These are phyloP conservation scores for Poeciliopsis turneri DNA, from an alignment of 2,797 vertebrate genomes.

Conservation along the genomic window DNA sequence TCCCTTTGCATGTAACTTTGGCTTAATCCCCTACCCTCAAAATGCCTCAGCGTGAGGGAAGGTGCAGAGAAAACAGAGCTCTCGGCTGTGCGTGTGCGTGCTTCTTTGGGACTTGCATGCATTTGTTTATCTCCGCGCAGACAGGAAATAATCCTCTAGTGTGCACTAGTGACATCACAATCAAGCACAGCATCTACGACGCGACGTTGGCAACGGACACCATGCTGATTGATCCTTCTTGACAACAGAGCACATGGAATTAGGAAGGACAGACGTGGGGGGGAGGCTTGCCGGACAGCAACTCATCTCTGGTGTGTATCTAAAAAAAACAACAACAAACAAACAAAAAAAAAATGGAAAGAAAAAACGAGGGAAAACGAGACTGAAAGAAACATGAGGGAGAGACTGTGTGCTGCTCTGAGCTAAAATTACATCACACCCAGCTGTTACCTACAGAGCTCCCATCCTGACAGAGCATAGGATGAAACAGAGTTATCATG, in stretches of 20 bases:
- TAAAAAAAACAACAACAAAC: background rate
- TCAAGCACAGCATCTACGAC: constrained; percentile 39
- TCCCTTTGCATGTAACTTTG: constrained; percentile 29
- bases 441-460: constrained; percentile 37
- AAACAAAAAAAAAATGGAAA: constrained; percentile 7
- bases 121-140: constrained; percentile 46
- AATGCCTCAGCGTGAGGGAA: constrained; percentile 31
- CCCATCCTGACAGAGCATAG: background rate
- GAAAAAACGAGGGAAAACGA: constrained; percentile 9
- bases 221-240: constrained; percentile 44
- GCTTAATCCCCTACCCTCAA: constrained; percentile 52
- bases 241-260: constrained; percentile 47
- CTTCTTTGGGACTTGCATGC: constrained; percentile 22
- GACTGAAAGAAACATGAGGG: constrained; percentile 4
- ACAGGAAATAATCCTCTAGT: constrained; percentile 50
- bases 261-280: constrained; percentile 36
- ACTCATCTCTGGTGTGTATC: constrained; percentile 31
- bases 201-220: constrained; percentile 26
- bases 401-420: constrained; percentile 23
- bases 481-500: constrained; percentile 4
- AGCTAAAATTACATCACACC: constrained; percentile 40
- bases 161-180: constrained; percentile 41
- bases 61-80: constrained; percentile 10
- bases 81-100: background rate
- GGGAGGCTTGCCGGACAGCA: constrained; percentile 44